phyloP scores from a whole-genome alignment of 1,140 invertebrate genomes.

The Galleria mellonella region DNA sequence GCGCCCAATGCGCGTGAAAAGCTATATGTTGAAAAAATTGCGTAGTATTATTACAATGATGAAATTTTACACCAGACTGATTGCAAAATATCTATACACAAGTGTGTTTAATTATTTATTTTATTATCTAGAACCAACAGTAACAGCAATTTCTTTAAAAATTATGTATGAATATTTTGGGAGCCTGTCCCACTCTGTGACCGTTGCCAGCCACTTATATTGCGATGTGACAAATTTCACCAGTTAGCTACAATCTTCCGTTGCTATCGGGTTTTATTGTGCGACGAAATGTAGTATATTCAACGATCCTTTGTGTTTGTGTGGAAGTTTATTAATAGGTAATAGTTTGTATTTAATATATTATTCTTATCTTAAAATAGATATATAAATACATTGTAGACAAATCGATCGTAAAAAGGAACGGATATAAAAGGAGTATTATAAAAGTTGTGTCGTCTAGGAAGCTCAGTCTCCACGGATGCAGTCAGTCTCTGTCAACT shows the following conservation, averaged over 20 bases:
- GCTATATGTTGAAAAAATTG: constrained; percentile 10
- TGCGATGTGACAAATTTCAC: constrained; percentile 33
- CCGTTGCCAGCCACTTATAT: constrained; percentile 3
- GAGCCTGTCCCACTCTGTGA: background rate
- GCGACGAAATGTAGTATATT: background rate
- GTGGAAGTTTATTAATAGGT: too few relatives aligned
- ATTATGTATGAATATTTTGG: too few relatives aligned
- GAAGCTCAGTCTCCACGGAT: constrained; percentile 13
- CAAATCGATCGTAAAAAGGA: constrained; percentile 12
- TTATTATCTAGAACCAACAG: too few relatives aligned
- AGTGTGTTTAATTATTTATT: too few relatives aligned
- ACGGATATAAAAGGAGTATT: background rate
- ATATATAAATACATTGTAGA: too few relatives aligned
- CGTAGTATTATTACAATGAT: background rate
- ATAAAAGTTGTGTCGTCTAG: constrained; percentile 14
- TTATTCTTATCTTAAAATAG: too few relatives aligned
- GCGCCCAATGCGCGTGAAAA: constrained; percentile 16
- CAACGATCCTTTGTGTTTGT: too few relatives aligned
- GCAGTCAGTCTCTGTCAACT: constrained; percentile 50
- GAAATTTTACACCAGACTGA: background rate
- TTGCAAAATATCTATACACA: too few relatives aligned
- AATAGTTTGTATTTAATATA: background rate
- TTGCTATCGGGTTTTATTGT: constrained; percentile 13
- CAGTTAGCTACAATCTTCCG: constrained; percentile 32
- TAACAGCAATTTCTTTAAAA: too few relatives aligned